Percentiles rank a stretch among this genome's conserved stretches.
Evolutionary conservation across 2,113 vertebrate species (phyloP).

Genomic region (Rhynchomys soricoides): DNA sequence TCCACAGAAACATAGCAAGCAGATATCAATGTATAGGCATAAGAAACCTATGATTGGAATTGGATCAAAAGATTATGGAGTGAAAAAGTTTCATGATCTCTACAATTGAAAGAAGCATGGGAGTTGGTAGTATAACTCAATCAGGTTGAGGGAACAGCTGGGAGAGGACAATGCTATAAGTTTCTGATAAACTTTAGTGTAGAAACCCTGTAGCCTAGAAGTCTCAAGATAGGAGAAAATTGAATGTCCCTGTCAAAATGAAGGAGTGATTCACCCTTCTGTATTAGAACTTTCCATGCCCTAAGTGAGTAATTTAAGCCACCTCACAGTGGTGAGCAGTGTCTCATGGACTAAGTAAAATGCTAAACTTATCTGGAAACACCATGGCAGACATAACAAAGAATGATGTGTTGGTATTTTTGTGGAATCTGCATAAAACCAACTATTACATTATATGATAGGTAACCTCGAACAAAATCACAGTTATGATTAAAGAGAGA

Average conservation of each 20-base stretch:
- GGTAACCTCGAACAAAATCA: not conserved
- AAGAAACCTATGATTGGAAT: not conserved
- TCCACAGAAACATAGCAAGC: not conserved
- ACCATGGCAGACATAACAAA: too few species aligned
- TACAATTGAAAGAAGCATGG: not conserved
- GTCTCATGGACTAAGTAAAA: not conserved
- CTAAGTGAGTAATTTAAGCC: not conserved
- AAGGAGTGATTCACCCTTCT: not conserved
- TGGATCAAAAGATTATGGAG: not conserved
- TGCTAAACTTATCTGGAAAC: not conserved
- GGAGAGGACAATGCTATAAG: rapidly evolving
- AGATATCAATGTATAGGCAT: not conserved
- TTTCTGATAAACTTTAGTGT: not conserved
- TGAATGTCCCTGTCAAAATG: not conserved
- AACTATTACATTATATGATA: not conserved
- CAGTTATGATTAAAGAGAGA: not conserved
- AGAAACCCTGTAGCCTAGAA: not conserved
- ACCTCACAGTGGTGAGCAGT: rapidly evolving
- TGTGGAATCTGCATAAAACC: not conserved
- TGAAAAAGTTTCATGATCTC: not conserved
- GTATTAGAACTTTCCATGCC: not conserved
- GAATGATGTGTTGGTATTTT: not conserved
- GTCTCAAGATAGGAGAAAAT: not conserved
- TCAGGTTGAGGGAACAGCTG: not conserved
- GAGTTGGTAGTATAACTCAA: not conserved